These are phyloP conservation scores for Ophioninae sp. DNA, from an alignment of 2,888 invertebrate genomes.

Conservation along the genomic window DNA sequence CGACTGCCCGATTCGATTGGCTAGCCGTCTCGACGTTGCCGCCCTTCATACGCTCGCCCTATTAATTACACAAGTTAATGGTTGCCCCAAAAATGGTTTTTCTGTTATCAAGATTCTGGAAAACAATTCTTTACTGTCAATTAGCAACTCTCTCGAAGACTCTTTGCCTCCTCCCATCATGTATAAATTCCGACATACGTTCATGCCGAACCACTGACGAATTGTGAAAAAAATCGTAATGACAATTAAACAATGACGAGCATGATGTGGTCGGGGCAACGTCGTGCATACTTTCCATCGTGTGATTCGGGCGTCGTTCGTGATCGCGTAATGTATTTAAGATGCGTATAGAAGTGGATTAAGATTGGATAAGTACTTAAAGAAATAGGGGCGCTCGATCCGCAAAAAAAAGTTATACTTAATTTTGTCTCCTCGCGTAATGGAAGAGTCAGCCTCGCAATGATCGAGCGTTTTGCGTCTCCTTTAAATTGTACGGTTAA, in stretches of 20 bases:
- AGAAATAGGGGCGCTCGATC: slow-evolving; percentile 55
- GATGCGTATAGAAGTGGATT: slow-evolving; percentile 35
- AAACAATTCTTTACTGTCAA: neutral
- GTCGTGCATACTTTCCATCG: slow-evolving; percentile 6
- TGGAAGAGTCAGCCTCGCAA: slow-evolving; percentile 66
- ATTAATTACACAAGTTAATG: slow-evolving; percentile 4
- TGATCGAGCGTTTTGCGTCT: slow-evolving; percentile 57
- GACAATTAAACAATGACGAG: neutral
- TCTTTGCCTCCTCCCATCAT: neutral
- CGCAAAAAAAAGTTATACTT: slow-evolving; percentile 42
- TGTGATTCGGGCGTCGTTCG: slow-evolving; percentile 19
- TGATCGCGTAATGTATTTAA: slow-evolving; percentile 43
- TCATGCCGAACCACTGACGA: neutral
- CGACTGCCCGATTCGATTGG: slow-evolving; percentile 34
- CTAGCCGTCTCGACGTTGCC: slow-evolving; percentile 28
- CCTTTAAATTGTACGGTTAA: slow-evolving; percentile 58
- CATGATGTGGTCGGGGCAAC: neutral
- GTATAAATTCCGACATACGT: neutral
- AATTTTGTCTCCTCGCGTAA: slow-evolving; percentile 54
- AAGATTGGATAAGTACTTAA: slow-evolving; percentile 69
- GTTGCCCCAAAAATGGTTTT: neutral
- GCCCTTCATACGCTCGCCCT: slow-evolving; percentile 1
- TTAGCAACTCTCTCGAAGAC: neutral
- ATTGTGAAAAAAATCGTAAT: neutral
- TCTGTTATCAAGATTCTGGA: neutral